Base-by-base conservation (phyloP, 2,888 invertebrate species). In the Herminia tarsipennalis region DNA sequence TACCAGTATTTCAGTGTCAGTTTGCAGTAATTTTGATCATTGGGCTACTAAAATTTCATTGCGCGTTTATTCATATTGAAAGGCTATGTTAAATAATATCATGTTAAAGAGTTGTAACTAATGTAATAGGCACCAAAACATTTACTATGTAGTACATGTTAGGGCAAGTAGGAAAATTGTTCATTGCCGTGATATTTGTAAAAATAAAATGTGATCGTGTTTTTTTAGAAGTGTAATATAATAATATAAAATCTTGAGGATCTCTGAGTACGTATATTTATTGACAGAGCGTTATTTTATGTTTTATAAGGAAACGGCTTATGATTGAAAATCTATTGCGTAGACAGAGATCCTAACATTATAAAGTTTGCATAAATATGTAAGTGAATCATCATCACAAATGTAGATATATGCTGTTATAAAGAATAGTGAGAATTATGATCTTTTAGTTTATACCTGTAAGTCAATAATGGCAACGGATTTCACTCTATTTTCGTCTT, bases 131-230 rank as follows among this genome's bases (percentile, higher is more conserved):
- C 58, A 50, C 53, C 63, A 70, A 66, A 75, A 63, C 67, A 65
- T 69, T 69, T 57, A 62, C 53, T 45, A 40, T 40, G 61, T 76
- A 78, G 72, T 68, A 61, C 53, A 70, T 73, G 51, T 77, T 81
- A 83, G 81, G 69, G 65, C 65, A 77, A 75, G 74, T 83, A 83
- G 82, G 61, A 69, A 72, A 78, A 76, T 76, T 75, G 69, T 69
- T 73, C 60, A 70, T 68, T 72, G 70, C 53, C 57, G 62, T 70
- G 67, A 70, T 64, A 59, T 73, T 69, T 72, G 54, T 42, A 49
- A 52, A 44, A 56, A 66, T 56, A 57, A 57, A 47, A 44, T 48
- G 63, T 55, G 55, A 56, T 56, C 60, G 57, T 70, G 54, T 61
- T 63, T 47, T 50, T 33, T 49, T 62, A 41, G 57, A 57, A 36